These are phyloP conservation scores for Varanus salvator DNA, from an alignment of 2,113 vertebrate genomes.

Conservation along the genomic window DNA sequence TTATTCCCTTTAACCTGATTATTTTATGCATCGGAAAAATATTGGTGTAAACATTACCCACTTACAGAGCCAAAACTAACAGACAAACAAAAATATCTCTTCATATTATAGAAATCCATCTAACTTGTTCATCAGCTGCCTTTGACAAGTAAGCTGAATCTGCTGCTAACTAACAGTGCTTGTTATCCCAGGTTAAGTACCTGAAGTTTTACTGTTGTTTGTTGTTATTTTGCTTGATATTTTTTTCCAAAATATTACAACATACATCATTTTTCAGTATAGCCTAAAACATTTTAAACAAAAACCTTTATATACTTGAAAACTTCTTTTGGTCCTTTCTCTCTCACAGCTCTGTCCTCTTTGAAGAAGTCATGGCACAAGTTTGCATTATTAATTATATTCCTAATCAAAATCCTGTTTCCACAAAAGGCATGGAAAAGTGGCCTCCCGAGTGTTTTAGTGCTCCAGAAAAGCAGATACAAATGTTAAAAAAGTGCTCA, in stretches of 20 bases:
- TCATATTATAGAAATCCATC: slow-evolving; percentile 63
- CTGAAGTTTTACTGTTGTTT: slow-evolving; percentile 40
- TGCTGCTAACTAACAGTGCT: slow-evolving; percentile 51
- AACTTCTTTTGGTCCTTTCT: slow-evolving; percentile 40
- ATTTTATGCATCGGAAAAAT: slow-evolving; percentile 54
- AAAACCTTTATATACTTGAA: slow-evolving; percentile 36
- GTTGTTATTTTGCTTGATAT: slow-evolving; percentile 55
- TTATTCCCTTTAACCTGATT: slow-evolving; percentile 74
- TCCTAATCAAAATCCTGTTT: slow-evolving; percentile 72
- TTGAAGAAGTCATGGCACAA: slow-evolving; percentile 60
- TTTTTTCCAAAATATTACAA: slow-evolving; percentile 69
- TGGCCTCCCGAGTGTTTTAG: slow-evolving; percentile 66
- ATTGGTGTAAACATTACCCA: slow-evolving; percentile 66
- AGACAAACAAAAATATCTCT: slow-evolving; percentile 66
- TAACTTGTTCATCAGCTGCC: slow-evolving; percentile 64
- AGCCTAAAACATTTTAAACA: slow-evolving; percentile 27
- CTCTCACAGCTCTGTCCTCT: slow-evolving; percentile 33
- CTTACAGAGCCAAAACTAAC: slow-evolving; percentile 66
- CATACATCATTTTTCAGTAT: slow-evolving; percentile 53
- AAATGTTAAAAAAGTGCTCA: slow-evolving; percentile 75
- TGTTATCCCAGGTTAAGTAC: slow-evolving; percentile 64
- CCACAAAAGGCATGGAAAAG: slow-evolving; percentile 78
- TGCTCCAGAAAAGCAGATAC: slow-evolving; percentile 60
- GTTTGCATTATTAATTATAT: slow-evolving; percentile 52
- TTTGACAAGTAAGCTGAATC: slow-evolving; percentile 56